These are phyloP conservation scores for Glossophaga mutica DNA, from an alignment of 2,797 vertebrate species.

Conservation along the genomic window DNA sequence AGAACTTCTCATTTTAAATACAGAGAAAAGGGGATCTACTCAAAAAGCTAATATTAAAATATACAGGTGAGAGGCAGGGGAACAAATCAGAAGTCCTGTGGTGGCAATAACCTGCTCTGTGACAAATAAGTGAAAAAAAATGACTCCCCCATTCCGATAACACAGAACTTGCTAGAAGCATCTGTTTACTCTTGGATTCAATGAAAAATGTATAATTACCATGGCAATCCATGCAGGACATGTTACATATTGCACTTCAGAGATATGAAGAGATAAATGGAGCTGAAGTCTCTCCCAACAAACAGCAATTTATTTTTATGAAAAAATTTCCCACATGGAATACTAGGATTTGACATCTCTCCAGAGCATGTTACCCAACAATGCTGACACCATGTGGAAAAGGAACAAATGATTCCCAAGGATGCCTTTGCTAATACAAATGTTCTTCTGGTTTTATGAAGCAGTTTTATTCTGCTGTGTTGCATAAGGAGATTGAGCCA, in stretches of 20 bases:
- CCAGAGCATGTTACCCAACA: conserved; percentile 37
- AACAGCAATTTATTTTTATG: conserved; percentile 49
- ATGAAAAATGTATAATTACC: conserved; percentile 60
- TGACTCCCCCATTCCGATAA: background rate
- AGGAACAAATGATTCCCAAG: conserved; percentile 29
- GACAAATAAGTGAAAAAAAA: conserved; percentile 30
- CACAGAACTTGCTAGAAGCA: conserved; percentile 51
- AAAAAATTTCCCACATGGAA: conserved; percentile 57
- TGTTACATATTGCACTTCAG: conserved; percentile 43
- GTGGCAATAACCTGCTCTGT: conserved; percentile 25
- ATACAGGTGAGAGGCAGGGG: background rate
- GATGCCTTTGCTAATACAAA: conserved; percentile 23
- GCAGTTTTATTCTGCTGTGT: conserved; percentile 8
- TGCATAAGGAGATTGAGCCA: background rate
- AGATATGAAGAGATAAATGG: conserved; percentile 57
- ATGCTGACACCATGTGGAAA: background rate
- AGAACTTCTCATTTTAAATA: background rate
- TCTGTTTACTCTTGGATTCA: conserved; percentile 55
- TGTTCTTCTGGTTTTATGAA: conserved; percentile 29
- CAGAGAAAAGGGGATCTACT: background rate
- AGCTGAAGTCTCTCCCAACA: conserved; percentile 51
- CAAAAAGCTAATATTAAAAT: background rate
- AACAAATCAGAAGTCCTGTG: background rate
- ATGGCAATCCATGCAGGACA: conserved; percentile 63
- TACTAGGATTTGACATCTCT: conserved; percentile 26